Evolutionary conservation across 2,797 vertebrate genomes (phyloP).

Genomic region (Clarias fuscus): DNA sequence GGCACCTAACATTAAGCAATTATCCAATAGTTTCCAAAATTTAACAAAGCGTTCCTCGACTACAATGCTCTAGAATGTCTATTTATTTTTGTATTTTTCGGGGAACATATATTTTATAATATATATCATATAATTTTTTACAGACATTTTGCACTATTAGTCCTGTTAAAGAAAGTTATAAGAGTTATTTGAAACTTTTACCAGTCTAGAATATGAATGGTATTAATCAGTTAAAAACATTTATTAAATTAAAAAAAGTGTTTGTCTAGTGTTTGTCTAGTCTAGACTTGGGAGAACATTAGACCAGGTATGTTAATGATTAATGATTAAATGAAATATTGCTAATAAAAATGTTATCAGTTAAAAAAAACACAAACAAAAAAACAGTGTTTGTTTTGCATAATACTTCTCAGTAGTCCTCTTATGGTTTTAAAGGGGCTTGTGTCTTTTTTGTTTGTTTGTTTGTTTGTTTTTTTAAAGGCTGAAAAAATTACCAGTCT

Average conservation of each 20-base stretch:
- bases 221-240: not conserved
- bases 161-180: not conserved
- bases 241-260: not conserved
- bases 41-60: not conserved
- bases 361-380: too few species aligned
- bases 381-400: too few species aligned
- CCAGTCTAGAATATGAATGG: not conserved
- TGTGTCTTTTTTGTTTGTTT: too few species aligned
- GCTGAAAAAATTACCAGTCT: too few species aligned
- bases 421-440: too few species aligned
- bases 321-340: too few species aligned
- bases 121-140: not conserved
- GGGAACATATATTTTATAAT: not conserved
- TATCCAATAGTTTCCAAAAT: not conserved
- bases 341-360: too few species aligned
- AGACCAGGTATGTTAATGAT: not conserved
- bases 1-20: not conserved
- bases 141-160: not conserved
- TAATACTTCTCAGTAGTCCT: too few species aligned
- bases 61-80: not conserved
- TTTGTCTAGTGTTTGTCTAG: not conserved
- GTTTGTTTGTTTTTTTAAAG: too few species aligned
- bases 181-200: not conserved
- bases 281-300: not conserved
- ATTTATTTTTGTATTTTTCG: not conserved